Evolutionary conservation across 2,888 invertebrate species (phyloP), one percentile per base, ranked within the genome.

Genomic region (Ophion slaviceki): DNA sequence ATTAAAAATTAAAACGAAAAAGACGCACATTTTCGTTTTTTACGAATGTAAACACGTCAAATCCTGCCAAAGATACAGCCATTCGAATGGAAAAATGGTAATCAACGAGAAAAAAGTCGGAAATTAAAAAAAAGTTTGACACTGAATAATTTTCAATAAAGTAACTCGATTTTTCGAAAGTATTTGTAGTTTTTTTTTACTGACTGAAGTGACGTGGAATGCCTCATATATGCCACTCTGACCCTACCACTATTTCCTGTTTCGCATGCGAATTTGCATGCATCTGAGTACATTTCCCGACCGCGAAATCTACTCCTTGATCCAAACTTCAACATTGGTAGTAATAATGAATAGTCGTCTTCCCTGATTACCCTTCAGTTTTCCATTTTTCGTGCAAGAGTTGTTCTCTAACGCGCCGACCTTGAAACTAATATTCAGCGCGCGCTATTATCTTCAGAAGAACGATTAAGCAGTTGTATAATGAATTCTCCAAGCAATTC

Each of bases 401-500:
- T 53, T 14, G 53, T 17, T 17, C 17, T 14, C 53, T 17, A 53
- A 3, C 53, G 4, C 53, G 53, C 17, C 53, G 17, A 53, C 53
- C 14, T 53, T 53, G 53, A 57, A n/a, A 61, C 36, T 11, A 61
- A 10, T 62, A 45, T 45, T 24, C 32, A 24, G 6, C 17, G 20
- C 28, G 59, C 17, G 45, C 40, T 24, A 17, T 28, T 47, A 20
- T 47, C 24, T 28, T 17, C 45, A 17, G 71, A 57, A 59, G 36
- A 64, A 10, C 75, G 47, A 32, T 32, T 32, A 4, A 32, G 28
- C 61, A 78, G 68, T 68, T 68, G 59, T 68, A n/a, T 45, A 14
- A 71, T 62, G 47, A 70, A 61, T 71, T 32, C 17, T 79, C 59
- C 24, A 24, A 61, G 68, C 62, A 24, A 79, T 78, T 59, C 45